phyloP scores from a whole-genome alignment of 2,888 invertebrate genomes.

The Eilema griseolum region DNA sequence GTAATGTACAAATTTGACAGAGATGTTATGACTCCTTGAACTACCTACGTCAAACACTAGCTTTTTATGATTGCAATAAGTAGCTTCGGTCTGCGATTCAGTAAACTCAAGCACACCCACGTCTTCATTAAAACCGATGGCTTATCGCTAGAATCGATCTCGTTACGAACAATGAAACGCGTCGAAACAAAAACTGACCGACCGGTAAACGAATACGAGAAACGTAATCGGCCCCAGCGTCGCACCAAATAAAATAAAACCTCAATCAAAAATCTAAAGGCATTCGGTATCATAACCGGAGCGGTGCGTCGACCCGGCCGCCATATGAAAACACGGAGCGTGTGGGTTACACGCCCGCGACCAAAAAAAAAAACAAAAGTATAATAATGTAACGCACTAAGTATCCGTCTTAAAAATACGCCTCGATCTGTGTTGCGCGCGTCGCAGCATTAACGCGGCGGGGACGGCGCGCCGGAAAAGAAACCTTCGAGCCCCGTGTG shows the following conservation, averaged over 20 bases:
- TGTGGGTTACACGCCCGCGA: conserved; percentile 80
- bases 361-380: conserved; percentile 79
- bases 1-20: background rate
- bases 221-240: conserved; percentile 82
- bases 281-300: conserved; percentile 84
- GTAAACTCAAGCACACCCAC: conserved; percentile 75
- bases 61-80: conserved; percentile 28
- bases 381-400: conserved; percentile 86
- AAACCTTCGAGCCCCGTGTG: conserved; percentile 40
- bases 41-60: background rate
- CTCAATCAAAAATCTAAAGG: conserved; percentile 85
- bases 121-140: conserved; percentile 80
- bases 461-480: conserved; percentile 47
- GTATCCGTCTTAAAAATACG: conserved; percentile 86
- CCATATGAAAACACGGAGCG: conserved; percentile 75
- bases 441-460: conserved; percentile 76
- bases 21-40: background rate
- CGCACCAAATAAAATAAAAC: conserved; percentile 83
- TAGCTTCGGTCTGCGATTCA: conserved; percentile 55
- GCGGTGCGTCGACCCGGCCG: conserved; percentile 81
- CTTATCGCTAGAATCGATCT: conserved; percentile 84
- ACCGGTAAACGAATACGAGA: conserved; percentile 83
- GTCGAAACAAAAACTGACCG: conserved; percentile 83
- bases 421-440: conserved; percentile 80
- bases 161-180: conserved; percentile 84